A percentile compares a stretch with the other conserved stretches of the same genome.
These are phyloP conservation scores for Hemicentrotus pulcherrimus DNA, from an alignment of 35 echinoderm and acorn worm species.

Conservation along the genomic window DNA sequence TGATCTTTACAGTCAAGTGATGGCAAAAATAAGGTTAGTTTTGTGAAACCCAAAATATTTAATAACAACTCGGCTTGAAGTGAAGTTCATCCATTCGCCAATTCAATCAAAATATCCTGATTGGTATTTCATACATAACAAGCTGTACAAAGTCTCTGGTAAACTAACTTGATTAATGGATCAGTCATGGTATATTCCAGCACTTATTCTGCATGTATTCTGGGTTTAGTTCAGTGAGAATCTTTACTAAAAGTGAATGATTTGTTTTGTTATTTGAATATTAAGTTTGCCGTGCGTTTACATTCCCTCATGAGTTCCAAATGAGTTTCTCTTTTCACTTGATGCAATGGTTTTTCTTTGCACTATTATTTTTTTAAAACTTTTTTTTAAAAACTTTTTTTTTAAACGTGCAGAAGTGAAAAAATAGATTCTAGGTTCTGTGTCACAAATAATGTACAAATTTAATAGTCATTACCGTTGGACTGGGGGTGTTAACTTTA, in stretches of 20 bases:
- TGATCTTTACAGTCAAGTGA: slow-evolving; percentile 35
- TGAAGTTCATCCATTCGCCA: neutral
- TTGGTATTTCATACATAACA: neutral
- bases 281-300: neutral
- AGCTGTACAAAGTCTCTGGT: neutral
- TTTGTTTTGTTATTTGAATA: neutral
- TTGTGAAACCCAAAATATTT: neutral
- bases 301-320: neutral
- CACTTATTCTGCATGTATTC: neutral
- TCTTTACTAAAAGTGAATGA: neutral
- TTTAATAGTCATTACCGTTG: no score
- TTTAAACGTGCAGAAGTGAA: no score
- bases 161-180: neutral
- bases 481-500: no score
- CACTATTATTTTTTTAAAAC: neutral
- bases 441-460: no score
- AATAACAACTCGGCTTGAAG: neutral
- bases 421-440: no score
- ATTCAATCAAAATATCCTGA: neutral
- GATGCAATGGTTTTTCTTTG: neutral
- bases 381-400: no score
- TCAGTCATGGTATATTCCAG: neutral
- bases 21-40: slow-evolving; percentile 53
- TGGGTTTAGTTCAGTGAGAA: neutral
- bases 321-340: neutral